phyloP scores from a whole-genome alignment of 1,140 invertebrate genomes.

The silkworm (Bombyx mori) region DNA sequence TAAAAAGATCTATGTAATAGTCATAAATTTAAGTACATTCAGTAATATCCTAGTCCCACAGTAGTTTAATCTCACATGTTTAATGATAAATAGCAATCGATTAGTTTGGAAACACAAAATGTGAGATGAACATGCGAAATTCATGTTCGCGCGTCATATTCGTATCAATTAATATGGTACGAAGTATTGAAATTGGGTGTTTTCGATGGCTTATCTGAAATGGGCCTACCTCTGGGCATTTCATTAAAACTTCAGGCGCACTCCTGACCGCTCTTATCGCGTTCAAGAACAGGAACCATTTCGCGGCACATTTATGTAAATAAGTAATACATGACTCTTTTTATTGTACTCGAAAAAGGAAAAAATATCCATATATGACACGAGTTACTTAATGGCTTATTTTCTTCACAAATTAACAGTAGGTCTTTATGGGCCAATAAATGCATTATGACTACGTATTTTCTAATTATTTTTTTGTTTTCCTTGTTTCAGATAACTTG shows the following conservation, averaged over 20 bases:
- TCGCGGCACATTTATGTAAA: slow-evolving; percentile 15
- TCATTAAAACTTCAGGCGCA: slow-evolving; percentile 37
- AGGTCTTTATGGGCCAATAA: too few relatives aligned
- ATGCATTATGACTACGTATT: too few relatives aligned
- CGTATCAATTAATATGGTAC: background rate
- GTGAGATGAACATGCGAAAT: too few relatives aligned
- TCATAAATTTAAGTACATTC: too few relatives aligned
- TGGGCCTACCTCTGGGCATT: slow-evolving; percentile 27
- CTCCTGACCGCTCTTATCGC: slow-evolving; percentile 21
- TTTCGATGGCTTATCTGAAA: slow-evolving; percentile 38
- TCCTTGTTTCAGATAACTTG: slow-evolving; percentile 42
- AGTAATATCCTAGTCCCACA: too few relatives aligned
- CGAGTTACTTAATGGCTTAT: background rate
- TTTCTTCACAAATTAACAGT: background rate
- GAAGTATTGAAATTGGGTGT: slow-evolving; percentile 29
- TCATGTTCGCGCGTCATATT: too few relatives aligned
- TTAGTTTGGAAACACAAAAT: too few relatives aligned
- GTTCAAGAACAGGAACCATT: slow-evolving; percentile 31
- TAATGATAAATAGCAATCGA: too few relatives aligned
- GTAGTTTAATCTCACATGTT: too few relatives aligned
- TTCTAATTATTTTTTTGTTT: background rate
- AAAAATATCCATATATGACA: too few relatives aligned
- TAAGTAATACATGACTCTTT: background rate
- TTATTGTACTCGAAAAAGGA: too few relatives aligned
- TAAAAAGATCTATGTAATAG: too few relatives aligned